These are phyloP conservation scores for Eudemis profundana DNA, from an alignment of 2,888 invertebrate species.

Conservation along the genomic window DNA sequence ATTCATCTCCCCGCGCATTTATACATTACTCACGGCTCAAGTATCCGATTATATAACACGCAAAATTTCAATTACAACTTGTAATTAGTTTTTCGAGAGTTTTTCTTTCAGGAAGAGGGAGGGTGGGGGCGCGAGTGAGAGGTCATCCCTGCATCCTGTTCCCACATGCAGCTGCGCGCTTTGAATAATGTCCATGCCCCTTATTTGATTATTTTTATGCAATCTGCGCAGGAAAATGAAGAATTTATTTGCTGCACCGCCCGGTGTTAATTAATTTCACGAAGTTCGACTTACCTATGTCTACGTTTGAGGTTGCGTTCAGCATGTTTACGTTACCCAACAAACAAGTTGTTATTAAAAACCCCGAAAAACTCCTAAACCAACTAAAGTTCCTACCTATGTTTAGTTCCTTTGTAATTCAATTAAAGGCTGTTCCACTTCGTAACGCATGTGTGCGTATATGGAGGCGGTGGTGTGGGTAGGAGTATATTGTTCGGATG, in stretches of 20 bases:
- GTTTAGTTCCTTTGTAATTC: conserved; percentile 31
- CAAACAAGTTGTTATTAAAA: conserved; percentile 4
- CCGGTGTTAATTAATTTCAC: conserved; percentile 79
- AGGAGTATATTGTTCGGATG: conserved; percentile 59
- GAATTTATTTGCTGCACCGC: conserved; percentile 75
- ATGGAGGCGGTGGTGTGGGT: conserved; percentile 51
- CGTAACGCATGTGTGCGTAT: conserved; percentile 40
- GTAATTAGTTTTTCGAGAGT: conserved; percentile 87
- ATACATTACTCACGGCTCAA: conserved; percentile 85
- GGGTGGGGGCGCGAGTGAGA: conserved; percentile 67
- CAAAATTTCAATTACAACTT: conserved; percentile 87
- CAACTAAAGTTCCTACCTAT: not conserved
- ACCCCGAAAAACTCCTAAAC: not conserved
- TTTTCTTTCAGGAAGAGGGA: conserved; percentile 84
- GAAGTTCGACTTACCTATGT: conserved; percentile 55
- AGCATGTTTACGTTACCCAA: conserved; percentile 14
- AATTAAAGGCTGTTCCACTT: conserved; percentile 25
- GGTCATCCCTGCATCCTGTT: conserved; percentile 54
- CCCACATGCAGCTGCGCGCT: conserved; percentile 66
- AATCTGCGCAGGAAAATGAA: conserved; percentile 81
- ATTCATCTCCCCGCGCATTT: conserved; percentile 83
- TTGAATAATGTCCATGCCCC: conserved; percentile 82
- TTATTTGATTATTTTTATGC: conserved; percentile 85
- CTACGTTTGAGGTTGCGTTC: conserved; percentile 25
- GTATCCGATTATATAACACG: conserved; percentile 86